Evolutionary conservation across 2,888 invertebrate genomes (phyloP).

Genomic region (Caenorhabditis sp.): DNA sequence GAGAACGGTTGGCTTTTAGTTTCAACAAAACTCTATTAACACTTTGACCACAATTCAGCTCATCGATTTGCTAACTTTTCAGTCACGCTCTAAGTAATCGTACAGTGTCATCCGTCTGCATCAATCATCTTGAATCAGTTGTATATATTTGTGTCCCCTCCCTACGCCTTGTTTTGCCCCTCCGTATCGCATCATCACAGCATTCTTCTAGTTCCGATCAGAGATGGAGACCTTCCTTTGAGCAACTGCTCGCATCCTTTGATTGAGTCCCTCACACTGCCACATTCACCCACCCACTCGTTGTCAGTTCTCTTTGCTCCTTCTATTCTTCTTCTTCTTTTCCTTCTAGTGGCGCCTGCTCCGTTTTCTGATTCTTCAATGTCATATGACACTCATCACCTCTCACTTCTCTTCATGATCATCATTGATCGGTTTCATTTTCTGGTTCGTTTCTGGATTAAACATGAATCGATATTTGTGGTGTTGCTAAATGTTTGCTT

Average conservation of each 20-base stretch:
- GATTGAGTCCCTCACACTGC: slow-evolving; percentile 43
- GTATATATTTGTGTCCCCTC: slow-evolving; percentile 15
- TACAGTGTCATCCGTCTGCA: slow-evolving; percentile 25
- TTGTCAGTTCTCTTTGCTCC: slow-evolving; percentile 41
- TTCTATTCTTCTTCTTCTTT: slow-evolving; percentile 14
- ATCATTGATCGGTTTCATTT: not conserved
- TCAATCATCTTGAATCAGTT: slow-evolving; percentile 31
- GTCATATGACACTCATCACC: slow-evolving; percentile 16
- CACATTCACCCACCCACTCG: slow-evolving; percentile 61
- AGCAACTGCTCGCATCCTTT: slow-evolving; percentile 56
- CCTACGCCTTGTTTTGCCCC: slow-evolving; percentile 25
- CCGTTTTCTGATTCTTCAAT: slow-evolving; percentile 11
- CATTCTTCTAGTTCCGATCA: slow-evolving; percentile 46
- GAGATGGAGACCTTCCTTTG: slow-evolving; percentile 21
- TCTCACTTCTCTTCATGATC: not conserved
- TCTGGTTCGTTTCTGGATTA: slow-evolving; percentile 43
- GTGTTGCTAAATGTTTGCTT: slow-evolving; percentile 40
- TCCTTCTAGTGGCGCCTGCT: slow-evolving; percentile 6
- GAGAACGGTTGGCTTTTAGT: no score
- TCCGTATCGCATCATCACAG: slow-evolving; percentile 17
- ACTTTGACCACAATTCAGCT: no score
- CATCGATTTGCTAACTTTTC: not conserved
- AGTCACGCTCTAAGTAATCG: slow-evolving; percentile 1
- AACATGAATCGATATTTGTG: slow-evolving; percentile 52
- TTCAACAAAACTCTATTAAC: no score